A percentile compares a stretch with the other conserved stretches of the same genome.
Evolutionary conservation across 2,888 invertebrate genomes (phyloP).

Genomic region (Aleiodes leptofemur): DNA sequence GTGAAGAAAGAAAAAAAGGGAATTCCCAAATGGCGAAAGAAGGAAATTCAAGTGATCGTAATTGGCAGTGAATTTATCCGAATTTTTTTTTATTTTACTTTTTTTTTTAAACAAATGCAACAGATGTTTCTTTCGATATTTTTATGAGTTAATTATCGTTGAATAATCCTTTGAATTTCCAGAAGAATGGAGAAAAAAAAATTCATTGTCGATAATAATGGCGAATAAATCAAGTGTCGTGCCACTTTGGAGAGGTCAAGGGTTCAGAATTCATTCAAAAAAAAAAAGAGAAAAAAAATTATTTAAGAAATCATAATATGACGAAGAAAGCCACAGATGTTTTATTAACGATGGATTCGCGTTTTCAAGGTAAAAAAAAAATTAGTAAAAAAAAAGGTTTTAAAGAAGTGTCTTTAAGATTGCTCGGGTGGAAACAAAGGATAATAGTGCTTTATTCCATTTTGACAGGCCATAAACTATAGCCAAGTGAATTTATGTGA

Average conservation of each 20-base stretch:
- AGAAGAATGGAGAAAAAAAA: too few species aligned
- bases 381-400: not conserved
- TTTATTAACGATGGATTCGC: slow-evolving; percentile 29
- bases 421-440: slow-evolving; percentile 34
- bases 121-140: slow-evolving; percentile 17
- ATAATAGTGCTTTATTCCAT: slow-evolving; percentile 33
- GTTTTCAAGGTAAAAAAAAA: slow-evolving; percentile 24
- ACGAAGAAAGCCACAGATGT: not conserved
- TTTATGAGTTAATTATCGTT: not conserved
- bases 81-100: not conserved
- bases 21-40: slow-evolving; percentile 12
- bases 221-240: too few species aligned
- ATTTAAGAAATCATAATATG: not conserved
- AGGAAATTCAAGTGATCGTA: slow-evolving; percentile 8
- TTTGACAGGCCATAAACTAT: slow-evolving; percentile 36
- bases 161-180: too few species aligned
- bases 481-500: slow-evolving; percentile 24
- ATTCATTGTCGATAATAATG: too few species aligned
- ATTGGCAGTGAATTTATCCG: slow-evolving; percentile 35
- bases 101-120: too few species aligned
- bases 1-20: slow-evolving; percentile 19
- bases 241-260: too few species aligned
- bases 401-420: slow-evolving; percentile 20
- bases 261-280: not conserved
- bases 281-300: not conserved